Base-by-base conservation (phyloP, 2,113 vertebrate genomes). In the Nesoenas mayeri region DNA sequence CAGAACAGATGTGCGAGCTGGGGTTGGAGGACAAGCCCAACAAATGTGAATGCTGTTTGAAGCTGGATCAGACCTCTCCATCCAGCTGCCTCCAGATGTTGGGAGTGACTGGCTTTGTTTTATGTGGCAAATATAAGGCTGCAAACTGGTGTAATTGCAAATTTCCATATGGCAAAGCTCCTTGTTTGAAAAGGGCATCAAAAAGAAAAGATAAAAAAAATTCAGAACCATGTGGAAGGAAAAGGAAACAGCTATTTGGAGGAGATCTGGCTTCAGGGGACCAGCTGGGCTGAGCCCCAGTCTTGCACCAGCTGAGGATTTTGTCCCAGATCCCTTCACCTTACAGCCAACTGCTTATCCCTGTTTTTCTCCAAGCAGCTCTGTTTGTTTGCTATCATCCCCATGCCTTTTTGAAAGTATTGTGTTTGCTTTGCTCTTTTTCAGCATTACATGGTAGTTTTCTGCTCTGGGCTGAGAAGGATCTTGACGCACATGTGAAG, bases 171-270 rank as follows among this genome's bases (percentile, higher is more conserved):
- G 85, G 73, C 53, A 92, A 88, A 89, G 40, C 31, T 58, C 29
- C 62, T 71, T 84, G 26, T 88, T 92, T 95, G 92, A 88, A 93
- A 91, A 72, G 64, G 70, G 50, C 80, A 95, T 87, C 93, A 96
- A 96, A 96, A 81, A 44, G 61, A 81, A 92, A 72, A 87, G 36
- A 90, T n/a, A 50, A 86, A 77, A 77, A 89, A 84, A 44, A 58
- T 12, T 74, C 61, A 86, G 40, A 91, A 73, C 69, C 44, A 62
- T 1, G 15, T 66, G 64, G 62, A 96, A 97, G 65, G 57, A 93
- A 93, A 86, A 91, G 72, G 90, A 92, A 95, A 51, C 14, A 44
- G 65, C 8, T 78, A 25, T 42, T 78, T 91, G 64, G 26, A 94
- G 56, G 48, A 92, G 38, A 66, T 71, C n/a, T 65, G 84, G 26